phyloP scores from a whole-genome alignment of 2,113 vertebrate species.

The Glaucomys volans region DNA sequence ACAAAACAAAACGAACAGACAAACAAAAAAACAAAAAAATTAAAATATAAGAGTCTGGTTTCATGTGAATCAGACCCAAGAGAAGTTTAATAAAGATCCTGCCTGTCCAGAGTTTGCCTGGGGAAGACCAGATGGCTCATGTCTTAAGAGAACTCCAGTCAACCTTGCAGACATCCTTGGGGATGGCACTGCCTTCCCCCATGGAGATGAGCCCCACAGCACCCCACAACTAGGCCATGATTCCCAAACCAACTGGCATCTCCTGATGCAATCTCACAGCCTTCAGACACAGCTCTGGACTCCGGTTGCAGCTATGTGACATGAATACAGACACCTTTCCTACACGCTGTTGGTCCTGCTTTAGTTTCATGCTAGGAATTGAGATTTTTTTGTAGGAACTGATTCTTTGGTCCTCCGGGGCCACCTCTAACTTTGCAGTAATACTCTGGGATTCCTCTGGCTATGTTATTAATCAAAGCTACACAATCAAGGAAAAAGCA shows the following conservation, averaged over 20 bases:
- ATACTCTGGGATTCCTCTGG: constrained; percentile 57
- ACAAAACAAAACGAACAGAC: neutral
- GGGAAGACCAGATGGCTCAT: neutral
- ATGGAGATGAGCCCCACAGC: neutral
- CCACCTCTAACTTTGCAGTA: constrained; percentile 9
- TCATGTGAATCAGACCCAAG: neutral
- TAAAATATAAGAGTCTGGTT: neutral
- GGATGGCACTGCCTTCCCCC: constrained; percentile 1
- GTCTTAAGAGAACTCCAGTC: constrained; percentile 4
- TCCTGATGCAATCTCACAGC: neutral
- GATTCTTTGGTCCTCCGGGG: neutral
- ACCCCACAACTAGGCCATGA: neutral
- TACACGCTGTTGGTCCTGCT: neutral
- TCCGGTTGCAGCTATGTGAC: neutral
- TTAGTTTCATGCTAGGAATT: neutral
- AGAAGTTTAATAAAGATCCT: neutral
- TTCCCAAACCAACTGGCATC: constrained; percentile 36
- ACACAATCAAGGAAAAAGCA: constrained; percentile 60
- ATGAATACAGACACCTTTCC: neutral
- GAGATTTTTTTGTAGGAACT: neutral
- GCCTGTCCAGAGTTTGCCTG: neutral
- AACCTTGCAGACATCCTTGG: constrained; percentile 37
- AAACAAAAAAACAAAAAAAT: no score
- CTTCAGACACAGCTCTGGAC: constrained; percentile 10
- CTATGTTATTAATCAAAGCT: constrained; percentile 48